Conservation (phyloP, 2,797 vertebrate species). For the Anguilla marmorata region DNA sequence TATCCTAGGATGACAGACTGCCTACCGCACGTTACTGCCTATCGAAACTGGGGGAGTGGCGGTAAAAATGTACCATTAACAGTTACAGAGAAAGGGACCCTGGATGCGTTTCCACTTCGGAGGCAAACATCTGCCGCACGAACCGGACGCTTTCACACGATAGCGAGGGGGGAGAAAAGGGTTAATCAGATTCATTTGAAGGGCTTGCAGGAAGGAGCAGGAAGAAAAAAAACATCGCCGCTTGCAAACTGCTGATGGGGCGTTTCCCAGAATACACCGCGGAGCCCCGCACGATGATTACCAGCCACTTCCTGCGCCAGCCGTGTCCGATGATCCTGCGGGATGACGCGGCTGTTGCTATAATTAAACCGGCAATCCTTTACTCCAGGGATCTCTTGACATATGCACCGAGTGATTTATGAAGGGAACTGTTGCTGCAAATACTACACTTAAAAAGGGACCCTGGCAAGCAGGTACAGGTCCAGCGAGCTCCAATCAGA, state of each 20-base stretch:
- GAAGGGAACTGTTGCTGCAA: slow-evolving; percentile 59
- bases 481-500: neutral
- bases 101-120: neutral
- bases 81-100: too few species aligned
- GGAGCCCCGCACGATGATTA: neutral
- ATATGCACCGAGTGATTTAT: slow-evolving; percentile 45
- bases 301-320: slow-evolving; percentile 35
- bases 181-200: slow-evolving; percentile 2
- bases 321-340: slow-evolving; percentile 45
- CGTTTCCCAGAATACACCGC: slow-evolving; percentile 35
- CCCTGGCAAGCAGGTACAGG: slow-evolving; percentile 22
- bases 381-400: slow-evolving; percentile 40
- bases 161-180: neutral
- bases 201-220: neutral
- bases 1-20: slow-evolving; percentile 20
- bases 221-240: neutral
- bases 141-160: neutral
- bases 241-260: slow-evolving; percentile 53
- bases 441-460: slow-evolving; percentile 49
- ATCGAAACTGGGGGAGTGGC: neutral
- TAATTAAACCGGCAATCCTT: slow-evolving; percentile 54
- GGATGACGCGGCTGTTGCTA: slow-evolving; percentile 60
- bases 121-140: slow-evolving; percentile 17
- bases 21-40: neutral
- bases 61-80: slow-evolving; percentile 3